A percentile compares a stretch with the other conserved stretches of the same genome.
Evolutionary conservation across 2,888 invertebrate species (phyloP).

Genomic region (Lasius platythorax): DNA sequence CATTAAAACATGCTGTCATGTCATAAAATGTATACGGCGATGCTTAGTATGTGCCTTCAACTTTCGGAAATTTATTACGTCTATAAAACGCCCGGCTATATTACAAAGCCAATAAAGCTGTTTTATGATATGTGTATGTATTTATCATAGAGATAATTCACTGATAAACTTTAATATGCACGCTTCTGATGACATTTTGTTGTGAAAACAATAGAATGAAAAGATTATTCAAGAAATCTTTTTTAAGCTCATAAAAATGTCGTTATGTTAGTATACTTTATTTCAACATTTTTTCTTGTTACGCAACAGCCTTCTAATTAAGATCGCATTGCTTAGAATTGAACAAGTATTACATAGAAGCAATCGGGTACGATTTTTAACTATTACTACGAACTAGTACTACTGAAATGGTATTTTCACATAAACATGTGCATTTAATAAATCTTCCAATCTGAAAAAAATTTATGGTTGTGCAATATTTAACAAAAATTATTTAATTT

Average conservation of each 20-base stretch:
- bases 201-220: neutral
- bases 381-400: neutral
- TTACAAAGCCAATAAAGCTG: slow-evolving; percentile 6
- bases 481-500: too few species aligned
- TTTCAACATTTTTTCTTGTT: neutral
- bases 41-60: slow-evolving; percentile 7
- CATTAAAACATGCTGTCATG: slow-evolving; percentile 7
- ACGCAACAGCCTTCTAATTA: neutral
- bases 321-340: neutral
- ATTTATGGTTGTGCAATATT: too few species aligned
- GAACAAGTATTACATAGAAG: neutral
- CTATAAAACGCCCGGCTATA: neutral
- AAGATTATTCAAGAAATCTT: neutral
- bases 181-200: neutral
- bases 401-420: neutral
- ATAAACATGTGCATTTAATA: neutral
- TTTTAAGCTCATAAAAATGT: neutral
- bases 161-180: neutral
- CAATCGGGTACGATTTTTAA: neutral
- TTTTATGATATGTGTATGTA: neutral
- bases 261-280: neutral
- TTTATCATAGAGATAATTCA: neutral
- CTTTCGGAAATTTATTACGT: slow-evolving; percentile 5
- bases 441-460: neutral
- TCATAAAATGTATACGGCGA: neutral